A percentile compares a stretch with the other conserved stretches of the same genome.
Conservation (phyloP, 2,797 vertebrate genomes). For the Halcyon leucocephala region DNA sequence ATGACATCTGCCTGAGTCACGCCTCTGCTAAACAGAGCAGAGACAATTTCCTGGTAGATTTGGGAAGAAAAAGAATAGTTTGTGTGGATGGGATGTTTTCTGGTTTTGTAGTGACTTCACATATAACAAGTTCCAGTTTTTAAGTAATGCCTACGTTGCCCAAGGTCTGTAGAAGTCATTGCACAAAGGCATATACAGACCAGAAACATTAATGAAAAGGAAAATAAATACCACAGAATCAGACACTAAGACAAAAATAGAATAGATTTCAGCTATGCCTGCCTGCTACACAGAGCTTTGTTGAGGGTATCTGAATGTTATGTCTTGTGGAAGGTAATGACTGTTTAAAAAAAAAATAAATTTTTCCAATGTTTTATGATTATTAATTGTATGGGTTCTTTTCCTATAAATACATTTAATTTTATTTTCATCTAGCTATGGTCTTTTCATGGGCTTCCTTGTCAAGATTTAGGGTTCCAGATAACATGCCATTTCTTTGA, state of each 20-base stretch:
- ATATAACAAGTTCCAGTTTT: neutral
- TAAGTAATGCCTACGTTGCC: neutral
- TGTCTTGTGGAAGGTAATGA: neutral
- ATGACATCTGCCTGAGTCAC: accelerated
- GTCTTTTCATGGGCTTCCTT: neutral
- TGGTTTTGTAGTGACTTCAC: neutral
- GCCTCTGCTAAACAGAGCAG: neutral
- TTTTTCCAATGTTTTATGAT: accelerated
- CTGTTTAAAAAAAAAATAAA: neutral
- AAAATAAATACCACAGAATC: neutral
- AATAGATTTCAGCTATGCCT: neutral
- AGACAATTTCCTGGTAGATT: neutral
- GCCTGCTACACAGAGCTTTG: neutral
- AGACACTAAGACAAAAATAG: neutral
- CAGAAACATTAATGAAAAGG: neutral
- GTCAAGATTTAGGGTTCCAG: neutral
- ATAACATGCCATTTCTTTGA: neutral
- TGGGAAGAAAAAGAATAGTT: neutral
- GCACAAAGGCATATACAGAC: neutral
- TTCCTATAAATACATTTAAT: neutral
- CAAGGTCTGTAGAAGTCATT: neutral
- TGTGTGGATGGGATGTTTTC: neutral
- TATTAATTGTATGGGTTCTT: neutral
- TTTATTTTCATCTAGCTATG: neutral
- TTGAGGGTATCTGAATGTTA: neutral